phyloP scores from a whole-genome alignment of 2,797 vertebrate genomes.

The Pseudochaenichthys georgianus region DNA sequence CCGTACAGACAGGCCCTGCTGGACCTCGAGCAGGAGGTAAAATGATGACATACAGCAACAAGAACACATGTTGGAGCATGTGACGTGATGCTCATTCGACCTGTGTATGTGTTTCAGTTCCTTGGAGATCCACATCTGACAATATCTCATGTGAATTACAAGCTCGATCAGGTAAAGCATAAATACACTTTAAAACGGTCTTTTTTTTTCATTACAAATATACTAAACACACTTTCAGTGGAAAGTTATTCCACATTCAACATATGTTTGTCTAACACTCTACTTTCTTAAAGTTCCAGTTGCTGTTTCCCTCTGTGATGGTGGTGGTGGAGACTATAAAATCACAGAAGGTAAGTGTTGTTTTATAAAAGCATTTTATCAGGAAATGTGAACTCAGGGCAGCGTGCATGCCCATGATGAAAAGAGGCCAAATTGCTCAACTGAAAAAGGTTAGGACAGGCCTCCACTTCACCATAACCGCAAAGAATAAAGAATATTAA shows the following conservation, averaged over 20 bases:
- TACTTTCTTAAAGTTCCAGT: conserved; percentile 88
- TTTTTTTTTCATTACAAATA: not conserved
- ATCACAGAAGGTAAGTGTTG: conserved; percentile 91
- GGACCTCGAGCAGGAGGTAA: conserved; percentile 96
- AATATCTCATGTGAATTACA: conserved; percentile 96
- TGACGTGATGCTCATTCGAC: not conserved
- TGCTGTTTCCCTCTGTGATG: conserved; percentile 98
- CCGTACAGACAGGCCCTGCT: conserved; percentile 96
- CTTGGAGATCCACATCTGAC: conserved; percentile 96
- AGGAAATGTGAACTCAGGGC: not conserved
- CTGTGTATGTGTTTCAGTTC: conserved; percentile 87
- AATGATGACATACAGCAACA: not conserved
- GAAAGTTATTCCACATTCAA: not conserved
- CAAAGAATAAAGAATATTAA: not conserved
- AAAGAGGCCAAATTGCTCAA: not conserved
- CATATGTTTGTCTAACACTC: not conserved
- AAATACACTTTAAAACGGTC: not conserved
- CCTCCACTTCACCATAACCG: not conserved
- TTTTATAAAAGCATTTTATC: not conserved
- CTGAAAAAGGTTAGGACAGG: not conserved
- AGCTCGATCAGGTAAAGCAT: conserved; percentile 92
- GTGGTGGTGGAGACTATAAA: conserved; percentile 97
- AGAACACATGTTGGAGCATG: not conserved
- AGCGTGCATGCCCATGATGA: not conserved
- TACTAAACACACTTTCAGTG: not conserved